phyloP scores from a whole-genome alignment of 2,113 vertebrate species.

The Junco hyemalis region DNA sequence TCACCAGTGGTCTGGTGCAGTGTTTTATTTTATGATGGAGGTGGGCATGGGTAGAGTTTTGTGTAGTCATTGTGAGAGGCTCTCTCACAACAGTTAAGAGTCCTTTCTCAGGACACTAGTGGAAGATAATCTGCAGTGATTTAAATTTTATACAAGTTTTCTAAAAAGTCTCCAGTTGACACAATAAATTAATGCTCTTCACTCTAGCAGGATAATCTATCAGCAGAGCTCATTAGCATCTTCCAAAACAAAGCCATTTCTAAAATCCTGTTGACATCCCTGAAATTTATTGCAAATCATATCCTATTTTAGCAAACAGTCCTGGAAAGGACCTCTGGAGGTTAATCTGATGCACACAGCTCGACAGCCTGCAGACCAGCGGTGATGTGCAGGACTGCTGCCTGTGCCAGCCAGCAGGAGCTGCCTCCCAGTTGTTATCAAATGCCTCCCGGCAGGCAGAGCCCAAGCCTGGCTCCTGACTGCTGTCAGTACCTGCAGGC shows the following conservation, averaged over 20 bases:
- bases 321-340: conserved; percentile 16
- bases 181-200: conserved; percentile 21
- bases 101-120: not conserved
- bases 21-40: not conserved
- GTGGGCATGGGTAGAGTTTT: not conserved
- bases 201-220: conserved; percentile 22
- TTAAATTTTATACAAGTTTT: conserved; percentile 24
- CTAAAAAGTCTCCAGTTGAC: conserved; percentile 20
- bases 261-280: conserved; percentile 28
- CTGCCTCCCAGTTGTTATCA: not conserved
- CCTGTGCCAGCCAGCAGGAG: not conserved
- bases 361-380: not conserved
- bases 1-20: not conserved
- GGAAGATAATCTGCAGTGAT: not conserved
- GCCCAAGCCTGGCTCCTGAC: not conserved
- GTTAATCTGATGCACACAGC: not conserved
- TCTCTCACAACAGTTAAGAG: not conserved
- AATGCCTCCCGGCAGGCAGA: not conserved
- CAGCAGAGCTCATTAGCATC: conserved; percentile 43
- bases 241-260: conserved; percentile 35
- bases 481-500: not conserved
- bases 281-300: conserved; percentile 33
- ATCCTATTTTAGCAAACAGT: conserved; percentile 7
- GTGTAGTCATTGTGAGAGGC: not conserved
- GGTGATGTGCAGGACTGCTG: not conserved